Evolutionary conservation across 2,888 invertebrate species (phyloP), one percentile per base, ranked within the genome.

Genomic region (Brachyopa scutellaris): DNA sequence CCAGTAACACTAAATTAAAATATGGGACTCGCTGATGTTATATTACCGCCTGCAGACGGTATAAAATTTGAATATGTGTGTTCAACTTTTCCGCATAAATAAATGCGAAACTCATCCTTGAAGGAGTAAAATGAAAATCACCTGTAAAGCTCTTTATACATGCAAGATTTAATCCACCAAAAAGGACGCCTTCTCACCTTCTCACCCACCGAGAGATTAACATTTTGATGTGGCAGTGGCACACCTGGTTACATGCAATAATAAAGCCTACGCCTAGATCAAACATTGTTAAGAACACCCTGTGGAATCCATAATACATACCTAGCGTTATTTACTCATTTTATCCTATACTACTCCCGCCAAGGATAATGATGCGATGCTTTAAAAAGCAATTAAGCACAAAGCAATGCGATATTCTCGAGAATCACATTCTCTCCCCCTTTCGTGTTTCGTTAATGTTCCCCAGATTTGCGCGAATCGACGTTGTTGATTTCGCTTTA

Each of bases 371-470:
- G 62, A 64, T 49, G 62, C 31, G 77, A 62, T 47, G 62, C 77
- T 78, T 70, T 72, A 36, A 66, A 59, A 72, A 78, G 78, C 78
- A 72, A 78, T 78, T 78, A 78, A 72, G 51, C 61, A 53, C 61
- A 49, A 53, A 11, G 36, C 69, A 69, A 61, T 49, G 64, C 26
- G 57, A 57, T 72, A 72, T 78, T 36, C 51, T 72, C 51, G 64
- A 51, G 49, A 66, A 33, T 45, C 70, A 57, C 64, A 72, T 59
- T 51, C 33, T 57, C 26, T 23, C 33, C 53, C 33, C 53, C 64
- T 59, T 36, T 47, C 66, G 57, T 78, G 77, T 78, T 64, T 33
- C 40, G 62, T 64, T 64, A 66, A 78, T 64, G 57, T 57, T 49
- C 33, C 31, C 19, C 21, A 21, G 47, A 36, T 64, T 61, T 73